A percentile compares a stretch with the other conserved stretches of the same genome.
Conservation (phyloP, 2,113 vertebrate species). For the Zosterops pallidus region DNA sequence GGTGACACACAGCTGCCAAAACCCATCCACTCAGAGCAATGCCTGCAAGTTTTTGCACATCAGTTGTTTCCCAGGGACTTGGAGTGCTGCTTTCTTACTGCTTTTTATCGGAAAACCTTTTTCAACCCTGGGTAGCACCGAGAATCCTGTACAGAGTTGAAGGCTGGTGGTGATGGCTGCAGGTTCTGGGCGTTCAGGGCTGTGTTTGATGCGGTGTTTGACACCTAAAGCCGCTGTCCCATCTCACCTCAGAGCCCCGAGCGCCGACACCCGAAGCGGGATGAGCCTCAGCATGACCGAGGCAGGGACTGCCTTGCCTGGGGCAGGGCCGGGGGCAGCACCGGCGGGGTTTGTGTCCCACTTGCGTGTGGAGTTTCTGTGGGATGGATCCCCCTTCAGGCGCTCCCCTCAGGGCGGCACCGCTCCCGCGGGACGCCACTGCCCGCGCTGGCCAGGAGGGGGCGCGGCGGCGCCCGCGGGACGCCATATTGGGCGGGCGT, state of each 20-base stretch:
- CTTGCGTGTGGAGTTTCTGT: rapidly evolving
- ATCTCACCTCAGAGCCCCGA: neutral
- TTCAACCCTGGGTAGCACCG: rapidly evolving
- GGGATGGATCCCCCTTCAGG: rapidly evolving
- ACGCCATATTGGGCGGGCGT: neutral
- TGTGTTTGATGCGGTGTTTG: neutral
- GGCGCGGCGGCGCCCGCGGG: neutral
- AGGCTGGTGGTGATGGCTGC: neutral
- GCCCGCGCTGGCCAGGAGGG: neutral
- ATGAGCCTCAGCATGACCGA: neutral
- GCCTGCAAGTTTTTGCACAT: neutral
- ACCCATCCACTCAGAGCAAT: neutral
- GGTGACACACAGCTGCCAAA: neutral
- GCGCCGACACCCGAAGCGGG: rapidly evolving
- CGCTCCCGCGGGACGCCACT: neutral
- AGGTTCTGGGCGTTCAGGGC: neutral
- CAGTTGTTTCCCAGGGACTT: neutral
- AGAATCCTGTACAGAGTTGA: rapidly evolving
- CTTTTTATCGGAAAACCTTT: neutral
- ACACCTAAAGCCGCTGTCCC: neutral
- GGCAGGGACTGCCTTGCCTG: neutral
- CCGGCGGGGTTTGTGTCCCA: rapidly evolving
- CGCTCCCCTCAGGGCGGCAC: neutral
- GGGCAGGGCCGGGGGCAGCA: neutral
- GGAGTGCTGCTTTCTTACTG: neutral